Percentiles rank a stretch among this genome's conserved stretches.
Evolutionary conservation across 1,140 invertebrate species (phyloP).

Genomic region (Hylaeus anthracinus): DNA sequence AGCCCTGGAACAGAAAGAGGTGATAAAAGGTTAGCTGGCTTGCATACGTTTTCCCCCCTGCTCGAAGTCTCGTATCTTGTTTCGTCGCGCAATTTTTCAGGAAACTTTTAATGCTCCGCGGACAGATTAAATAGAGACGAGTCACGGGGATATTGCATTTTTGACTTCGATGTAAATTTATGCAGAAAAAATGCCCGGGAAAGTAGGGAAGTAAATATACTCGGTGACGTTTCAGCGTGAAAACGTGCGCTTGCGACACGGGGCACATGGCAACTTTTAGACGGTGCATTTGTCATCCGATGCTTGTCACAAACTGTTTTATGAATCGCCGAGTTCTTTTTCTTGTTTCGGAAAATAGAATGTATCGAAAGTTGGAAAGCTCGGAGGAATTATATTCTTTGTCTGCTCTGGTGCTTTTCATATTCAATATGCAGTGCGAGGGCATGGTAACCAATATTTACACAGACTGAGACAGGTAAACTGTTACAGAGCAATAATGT

Average conservation of each 20-base stretch:
- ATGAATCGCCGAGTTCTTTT: too few relatives aligned
- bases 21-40: background rate
- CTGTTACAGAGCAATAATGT: too few relatives aligned
- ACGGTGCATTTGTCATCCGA: background rate
- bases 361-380: too few relatives aligned
- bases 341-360: too few relatives aligned
- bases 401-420: too few relatives aligned
- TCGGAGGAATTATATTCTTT: too few relatives aligned
- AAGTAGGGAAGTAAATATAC: background rate
- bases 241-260: too few relatives aligned
- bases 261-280: too few relatives aligned
- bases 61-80: background rate
- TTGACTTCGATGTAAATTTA: background rate
- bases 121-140: background rate
- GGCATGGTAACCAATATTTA: too few relatives aligned
- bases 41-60: background rate
- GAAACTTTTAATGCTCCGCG: background rate
- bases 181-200: background rate
- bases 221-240: too few relatives aligned
- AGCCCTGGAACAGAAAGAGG: constrained; percentile 83
- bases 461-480: too few relatives aligned
- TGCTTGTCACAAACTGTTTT: background rate
- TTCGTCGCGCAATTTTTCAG: background rate
- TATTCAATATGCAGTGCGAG: too few relatives aligned
- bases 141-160: background rate